These are phyloP conservation scores for Anguilla pacifica DNA, from an alignment of 2,797 vertebrate species.

Conservation along the genomic window DNA sequence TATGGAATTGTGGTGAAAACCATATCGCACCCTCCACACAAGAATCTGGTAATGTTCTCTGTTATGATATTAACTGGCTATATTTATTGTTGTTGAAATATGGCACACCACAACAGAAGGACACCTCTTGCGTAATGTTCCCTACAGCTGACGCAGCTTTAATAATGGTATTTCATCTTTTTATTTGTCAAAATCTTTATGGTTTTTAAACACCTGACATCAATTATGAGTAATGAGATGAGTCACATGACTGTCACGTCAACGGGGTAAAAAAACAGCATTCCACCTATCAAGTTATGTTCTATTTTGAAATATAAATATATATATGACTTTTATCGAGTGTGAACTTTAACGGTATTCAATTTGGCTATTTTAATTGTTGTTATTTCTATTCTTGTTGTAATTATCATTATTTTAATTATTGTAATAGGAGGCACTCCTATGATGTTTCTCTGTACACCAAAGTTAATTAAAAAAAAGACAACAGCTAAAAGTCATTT, in stretches of 20 bases:
- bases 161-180: not conserved
- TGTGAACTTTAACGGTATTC: constrained; percentile 46
- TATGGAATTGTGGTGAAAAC: not conserved
- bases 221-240: constrained; percentile 31
- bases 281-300: constrained; percentile 44
- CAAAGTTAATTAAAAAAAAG: constrained; percentile 60
- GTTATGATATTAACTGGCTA: not conserved
- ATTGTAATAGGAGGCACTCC: constrained; percentile 61
- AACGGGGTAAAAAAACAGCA: constrained; percentile 40
- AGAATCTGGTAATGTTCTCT: not conserved
- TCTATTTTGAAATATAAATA: constrained; percentile 46
- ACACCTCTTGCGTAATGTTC: not conserved
- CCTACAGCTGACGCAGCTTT: not conserved
- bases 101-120: not conserved
- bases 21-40: constrained; percentile 5
- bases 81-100: constrained; percentile 17
- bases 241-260: constrained; percentile 52
- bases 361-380: constrained; percentile 48
- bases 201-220: constrained; percentile 14
- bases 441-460: constrained; percentile 70
- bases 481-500: constrained; percentile 46
- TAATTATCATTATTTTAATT: constrained; percentile 64
- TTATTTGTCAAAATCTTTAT: constrained; percentile 10
- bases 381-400: constrained; percentile 43
- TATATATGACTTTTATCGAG: constrained; percentile 44